Evolutionary conservation across 37 sponge, comb jelly and placozoan species (phyloP).

Genomic region (Ianthella basta): DNA sequence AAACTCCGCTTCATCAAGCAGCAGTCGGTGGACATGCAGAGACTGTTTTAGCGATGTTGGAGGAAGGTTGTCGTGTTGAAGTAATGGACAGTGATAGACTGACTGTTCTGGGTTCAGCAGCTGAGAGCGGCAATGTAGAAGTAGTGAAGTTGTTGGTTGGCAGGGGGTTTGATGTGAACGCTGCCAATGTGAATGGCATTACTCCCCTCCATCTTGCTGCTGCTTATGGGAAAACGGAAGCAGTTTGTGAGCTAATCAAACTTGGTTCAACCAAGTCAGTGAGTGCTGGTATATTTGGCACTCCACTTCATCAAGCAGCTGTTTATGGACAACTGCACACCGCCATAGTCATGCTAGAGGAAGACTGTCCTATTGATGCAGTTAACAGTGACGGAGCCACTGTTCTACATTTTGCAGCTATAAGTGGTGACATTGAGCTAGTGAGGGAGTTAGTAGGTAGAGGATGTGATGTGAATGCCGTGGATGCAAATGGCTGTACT

Average conservation of each 20-base stretch:
- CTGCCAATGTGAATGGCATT: not conserved
- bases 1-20: slow-evolving; percentile 16
- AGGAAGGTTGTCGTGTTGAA: not conserved
- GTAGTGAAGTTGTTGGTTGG: not conserved
- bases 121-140: not conserved
- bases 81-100: not conserved
- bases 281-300: not conserved
- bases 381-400: too few species aligned
- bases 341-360: not conserved
- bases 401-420: too few species aligned
- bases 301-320: slow-evolving; percentile 22
- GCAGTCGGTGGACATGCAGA: not conserved
- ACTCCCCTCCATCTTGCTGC: slow-evolving; percentile 19
- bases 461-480: too few species aligned
- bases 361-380: too few species aligned
- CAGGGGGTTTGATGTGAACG: not conserved
- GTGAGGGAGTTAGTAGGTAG: too few species aligned
- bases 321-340: not conserved
- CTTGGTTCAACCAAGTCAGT: not conserved
- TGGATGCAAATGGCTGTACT: too few species aligned
- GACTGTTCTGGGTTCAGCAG: not conserved
- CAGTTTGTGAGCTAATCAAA: not conserved
- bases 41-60: not conserved
- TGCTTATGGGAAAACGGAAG: not conserved
- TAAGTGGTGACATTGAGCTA: too few species aligned